Evolutionary conservation across 2,888 invertebrate genomes (phyloP), one percentile per base, ranked within the genome.

Genomic region (Beris morrisii): DNA sequence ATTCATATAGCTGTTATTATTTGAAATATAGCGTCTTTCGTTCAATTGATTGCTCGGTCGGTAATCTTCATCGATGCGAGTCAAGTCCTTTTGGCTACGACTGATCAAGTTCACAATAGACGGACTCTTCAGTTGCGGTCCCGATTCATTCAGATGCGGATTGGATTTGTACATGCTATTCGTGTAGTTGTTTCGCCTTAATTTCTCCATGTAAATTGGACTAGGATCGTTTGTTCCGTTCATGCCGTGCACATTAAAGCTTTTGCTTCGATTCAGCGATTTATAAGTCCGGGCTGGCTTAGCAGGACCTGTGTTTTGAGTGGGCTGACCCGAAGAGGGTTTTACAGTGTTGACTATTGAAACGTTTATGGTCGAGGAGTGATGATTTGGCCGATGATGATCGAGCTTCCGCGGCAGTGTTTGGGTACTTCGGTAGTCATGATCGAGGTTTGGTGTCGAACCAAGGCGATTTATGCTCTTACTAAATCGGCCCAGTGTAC

Each of bases 51-150:
- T 72, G 13, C 71, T 69, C 52, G 75, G 75, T 28, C 75, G 75
- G 11, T 50, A 15, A 53, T 78, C 76, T 54, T 75, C 78, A 15
- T 76, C 77, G 7, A 87, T 86, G 74, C 87, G 88, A 31, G 88
- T 86, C 31, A 93, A 80, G 77, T 93, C 92, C 69, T 88, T 85
- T 75, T 92, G 91, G 78, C 92, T 92, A 70, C 93, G 86, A 76
- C 90, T 92, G 69, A 93, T 90, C 71, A 92, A 90, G 66, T 92
- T 92, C 46, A 94, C 89, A 71, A 94, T 89, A 48, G 92, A 92
- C 0, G 93, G 93, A 77, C 92, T 93, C 77, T 93, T 92, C 7
- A 92, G 81, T 65, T 90, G 87, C 70, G 86, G 87, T 0, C 88
- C 88, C 7, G 86, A 87, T 75, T 89, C 89, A 74, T 88, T 88